These are phyloP conservation scores for Bombus pyrosoma DNA, from an alignment of 1,140 invertebrate genomes.

Conservation along the genomic window DNA sequence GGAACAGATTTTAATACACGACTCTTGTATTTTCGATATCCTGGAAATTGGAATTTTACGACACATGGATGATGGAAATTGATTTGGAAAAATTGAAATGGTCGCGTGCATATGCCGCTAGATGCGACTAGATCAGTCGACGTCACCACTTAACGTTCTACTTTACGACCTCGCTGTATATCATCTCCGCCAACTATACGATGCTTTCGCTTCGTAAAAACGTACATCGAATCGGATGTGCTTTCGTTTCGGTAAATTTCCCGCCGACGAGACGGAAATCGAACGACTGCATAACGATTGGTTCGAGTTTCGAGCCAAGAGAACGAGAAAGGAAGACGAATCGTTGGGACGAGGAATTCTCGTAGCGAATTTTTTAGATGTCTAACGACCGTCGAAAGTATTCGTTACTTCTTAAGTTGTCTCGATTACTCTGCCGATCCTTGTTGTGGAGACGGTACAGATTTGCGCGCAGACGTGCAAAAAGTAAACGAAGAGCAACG, in stretches of 20 bases:
- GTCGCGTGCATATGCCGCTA: background rate
- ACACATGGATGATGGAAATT: background rate
- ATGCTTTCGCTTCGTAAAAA: background rate
- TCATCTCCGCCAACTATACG: background rate
- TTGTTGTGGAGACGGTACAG: no score
- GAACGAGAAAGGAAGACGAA: slow-evolving; percentile 18
- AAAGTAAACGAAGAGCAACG: background rate
- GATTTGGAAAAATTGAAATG: background rate
- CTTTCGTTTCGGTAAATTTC: background rate
- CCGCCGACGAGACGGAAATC: background rate
- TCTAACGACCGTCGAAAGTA: slow-evolving; percentile 23
- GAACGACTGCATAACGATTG: background rate
- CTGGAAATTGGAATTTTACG: background rate
- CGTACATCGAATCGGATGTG: background rate
- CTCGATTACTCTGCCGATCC: background rate
- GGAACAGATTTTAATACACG: background rate
- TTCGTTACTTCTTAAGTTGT: slow-evolving; percentile 7
- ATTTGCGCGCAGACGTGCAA: background rate
- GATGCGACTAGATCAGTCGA: background rate
- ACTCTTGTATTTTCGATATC: background rate
- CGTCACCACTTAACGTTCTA: background rate
- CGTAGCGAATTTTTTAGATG: background rate
- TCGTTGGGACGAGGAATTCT: background rate
- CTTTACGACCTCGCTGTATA: background rate
- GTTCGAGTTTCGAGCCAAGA: background rate